A percentile compares a stretch with the other conserved stretches of the same genome.
Evolutionary conservation across 1,140 invertebrate species (phyloP).

Genomic region (Drosophila melanica): DNA sequence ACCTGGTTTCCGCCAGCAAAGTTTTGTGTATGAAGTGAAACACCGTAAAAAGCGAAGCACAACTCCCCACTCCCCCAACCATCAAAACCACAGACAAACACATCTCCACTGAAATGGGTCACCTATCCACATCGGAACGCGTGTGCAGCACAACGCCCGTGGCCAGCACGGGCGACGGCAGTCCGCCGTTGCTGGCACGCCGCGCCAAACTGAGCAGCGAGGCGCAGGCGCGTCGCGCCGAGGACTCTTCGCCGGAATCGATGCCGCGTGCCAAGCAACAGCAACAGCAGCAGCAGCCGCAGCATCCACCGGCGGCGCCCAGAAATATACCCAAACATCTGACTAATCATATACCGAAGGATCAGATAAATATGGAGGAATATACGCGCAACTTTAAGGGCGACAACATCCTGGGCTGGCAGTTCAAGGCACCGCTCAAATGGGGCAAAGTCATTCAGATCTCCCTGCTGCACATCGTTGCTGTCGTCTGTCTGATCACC

Average conservation of each 20-base stretch:
- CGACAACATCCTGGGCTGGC: conserved; percentile 65
- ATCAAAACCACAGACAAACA: not conserved
- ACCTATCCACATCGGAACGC: conserved; percentile 74
- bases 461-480: conserved; percentile 69
- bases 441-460: conserved; percentile 84
- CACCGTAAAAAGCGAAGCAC: conserved; percentile 16
- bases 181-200: conserved; percentile 52
- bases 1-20: conserved; percentile 59
- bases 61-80: not conserved
- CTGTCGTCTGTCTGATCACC: conserved; percentile 45
- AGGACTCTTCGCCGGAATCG: conserved; percentile 67
- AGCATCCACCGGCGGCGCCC: conserved; percentile 1
- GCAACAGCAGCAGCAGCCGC: not conserved
- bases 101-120: conserved; percentile 71
- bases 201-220: conserved; percentile 57
- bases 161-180: conserved; percentile 52
- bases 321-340: conserved; percentile 44
- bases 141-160: conserved; percentile 67
- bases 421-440: conserved; percentile 80
- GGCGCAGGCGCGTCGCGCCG: conserved; percentile 53
- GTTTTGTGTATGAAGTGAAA: conserved; percentile 27
- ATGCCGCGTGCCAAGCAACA: conserved; percentile 46
- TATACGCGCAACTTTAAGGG: conserved; percentile 72
- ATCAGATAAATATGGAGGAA: conserved; percentile 70
- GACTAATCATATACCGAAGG: conserved; percentile 56